Percentiles rank a stretch among this genome's conserved stretches.
These are phyloP conservation scores for Montipora cactus DNA, from an alignment of 64 coral and sea anemone genomes.

Conservation along the genomic window DNA sequence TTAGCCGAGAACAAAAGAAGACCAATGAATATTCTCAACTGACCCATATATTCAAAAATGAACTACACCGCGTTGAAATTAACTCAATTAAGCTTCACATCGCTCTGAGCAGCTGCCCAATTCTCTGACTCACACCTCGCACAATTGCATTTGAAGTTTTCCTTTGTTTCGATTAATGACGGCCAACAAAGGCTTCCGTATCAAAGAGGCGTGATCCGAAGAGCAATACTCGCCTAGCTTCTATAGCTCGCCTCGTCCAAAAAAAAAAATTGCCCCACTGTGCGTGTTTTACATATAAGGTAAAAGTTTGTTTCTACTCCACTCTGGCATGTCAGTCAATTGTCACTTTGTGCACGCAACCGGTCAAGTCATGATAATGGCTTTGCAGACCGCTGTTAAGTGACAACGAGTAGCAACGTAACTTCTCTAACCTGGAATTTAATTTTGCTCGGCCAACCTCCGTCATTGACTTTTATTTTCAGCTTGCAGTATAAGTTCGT, in stretches of 20 bases:
- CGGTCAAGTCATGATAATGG: constrained; percentile 35
- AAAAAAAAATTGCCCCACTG: neutral
- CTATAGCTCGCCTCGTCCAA: constrained; percentile 22
- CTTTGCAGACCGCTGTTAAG: constrained; percentile 39
- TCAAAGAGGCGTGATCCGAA: constrained; percentile 59
- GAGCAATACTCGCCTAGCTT: constrained; percentile 46
- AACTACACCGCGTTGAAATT: constrained; percentile 80
- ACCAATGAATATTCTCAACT: constrained; percentile 83
- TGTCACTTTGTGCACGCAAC: constrained; percentile 49
- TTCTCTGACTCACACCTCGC: constrained; percentile 45
- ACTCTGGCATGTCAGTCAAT: constrained; percentile 36
- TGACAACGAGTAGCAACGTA: constrained; percentile 23
- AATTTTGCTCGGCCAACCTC: neutral
- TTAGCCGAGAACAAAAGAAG: constrained; percentile 68
- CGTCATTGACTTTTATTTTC: constrained; percentile 33
- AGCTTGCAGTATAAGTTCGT: neutral
- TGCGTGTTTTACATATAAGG: constrained; percentile 80
- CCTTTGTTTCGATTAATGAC: constrained; percentile 72
- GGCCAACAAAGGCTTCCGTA: constrained; percentile 71
- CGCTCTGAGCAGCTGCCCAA: constrained; percentile 76
- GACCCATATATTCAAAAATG: constrained; percentile 85
- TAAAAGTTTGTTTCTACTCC: constrained; percentile 19
- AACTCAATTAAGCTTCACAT: constrained; percentile 90
- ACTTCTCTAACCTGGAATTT: constrained; percentile 13
- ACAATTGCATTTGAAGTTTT: constrained; percentile 62